These are phyloP conservation scores for Leguminivora glycinivorella DNA, from an alignment of 1,140 invertebrate genomes.

Conservation along the genomic window DNA sequence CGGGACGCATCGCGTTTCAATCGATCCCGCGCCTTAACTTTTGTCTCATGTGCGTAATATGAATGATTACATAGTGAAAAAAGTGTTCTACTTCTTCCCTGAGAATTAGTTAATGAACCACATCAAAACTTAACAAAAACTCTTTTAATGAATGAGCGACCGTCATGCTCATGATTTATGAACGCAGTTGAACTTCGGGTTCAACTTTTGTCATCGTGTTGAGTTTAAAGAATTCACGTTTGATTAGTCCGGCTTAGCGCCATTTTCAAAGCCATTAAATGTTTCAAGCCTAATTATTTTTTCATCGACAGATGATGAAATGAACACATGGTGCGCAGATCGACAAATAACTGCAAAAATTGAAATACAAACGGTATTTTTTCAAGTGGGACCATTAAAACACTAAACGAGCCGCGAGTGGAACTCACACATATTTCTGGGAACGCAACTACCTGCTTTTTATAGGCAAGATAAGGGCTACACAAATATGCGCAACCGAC, in stretches of 20 bases:
- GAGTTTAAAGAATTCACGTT: constrained; percentile 8
- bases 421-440: constrained; percentile 52
- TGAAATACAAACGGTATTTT: constrained; percentile 46
- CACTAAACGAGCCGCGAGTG: constrained; percentile 46
- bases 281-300: constrained; percentile 18
- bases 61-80: constrained; percentile 37
- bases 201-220: constrained; percentile 16
- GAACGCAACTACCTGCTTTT: constrained; percentile 72
- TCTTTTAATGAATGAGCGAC: constrained; percentile 36
- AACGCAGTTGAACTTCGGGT: background rate
- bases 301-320: background rate
- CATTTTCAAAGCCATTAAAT: constrained; percentile 4
- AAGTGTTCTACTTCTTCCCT: constrained; percentile 10
- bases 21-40: constrained; percentile 41
- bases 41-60: constrained; percentile 39
- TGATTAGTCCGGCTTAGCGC: background rate
- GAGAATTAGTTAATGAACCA: constrained; percentile 25
- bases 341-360: constrained; percentile 55
- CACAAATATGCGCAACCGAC: constrained; percentile 62
- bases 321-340: constrained; percentile 16
- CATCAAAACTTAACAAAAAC: constrained; percentile 33
- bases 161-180: constrained; percentile 18
- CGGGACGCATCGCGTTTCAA: constrained; percentile 44
- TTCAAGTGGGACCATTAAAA: constrained; percentile 55
- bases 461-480: constrained; percentile 55